Base-by-base conservation (phyloP, 2,113 vertebrate species). In the Stegostoma tigrinum region DNA sequence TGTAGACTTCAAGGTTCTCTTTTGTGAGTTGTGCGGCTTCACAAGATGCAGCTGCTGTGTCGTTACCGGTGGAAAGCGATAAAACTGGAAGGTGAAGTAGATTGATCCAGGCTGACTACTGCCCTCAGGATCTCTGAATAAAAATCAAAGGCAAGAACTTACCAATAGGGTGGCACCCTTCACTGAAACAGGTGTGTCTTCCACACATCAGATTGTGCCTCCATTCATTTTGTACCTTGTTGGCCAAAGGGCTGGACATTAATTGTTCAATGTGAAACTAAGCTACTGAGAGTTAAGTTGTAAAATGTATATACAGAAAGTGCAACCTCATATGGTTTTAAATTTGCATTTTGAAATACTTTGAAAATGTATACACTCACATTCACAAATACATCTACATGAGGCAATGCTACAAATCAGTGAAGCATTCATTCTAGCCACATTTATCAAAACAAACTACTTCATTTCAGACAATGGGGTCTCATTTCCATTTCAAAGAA, bases 71-170 rank as follows among this genome's bases (percentile, higher is more conserved):
- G 98, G 98, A 89, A 99, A 99, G 24, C 98, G 98, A 96, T 99
- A 99, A 96, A 99, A 98, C 98, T 99, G 99, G 98, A 99, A 99
- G 95, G 98, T 99, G 97, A 99, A 98, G 96, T 98, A 98, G 96
- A 99, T 89, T 2, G 97, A 98, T 85, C 96, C 96, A 0, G 98
- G 99, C 45, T 96, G 96, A 0, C 66, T 5, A 0, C 96, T 68
- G 0, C 96, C 96, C 95, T 96, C 96, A 17, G 97, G 96, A 30
- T 97, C 96, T 96, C 99, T 99, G 97, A 78, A 95, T 38, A 75
- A 96, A 96, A 96, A 96, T 15, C 21, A 95, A 45, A 83, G 34
- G 15, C 14, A 72, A 70, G 17, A 61, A 61, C 67, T 52, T 78
- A 95, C 21, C 48, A n/a, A 75, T 30, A 45, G 24, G 19, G 17